Evolutionary conservation across 2,113 vertebrate genomes (phyloP), one percentile per base, ranked within the genome.

Genomic region (Chrysochloris asiatica): DNA sequence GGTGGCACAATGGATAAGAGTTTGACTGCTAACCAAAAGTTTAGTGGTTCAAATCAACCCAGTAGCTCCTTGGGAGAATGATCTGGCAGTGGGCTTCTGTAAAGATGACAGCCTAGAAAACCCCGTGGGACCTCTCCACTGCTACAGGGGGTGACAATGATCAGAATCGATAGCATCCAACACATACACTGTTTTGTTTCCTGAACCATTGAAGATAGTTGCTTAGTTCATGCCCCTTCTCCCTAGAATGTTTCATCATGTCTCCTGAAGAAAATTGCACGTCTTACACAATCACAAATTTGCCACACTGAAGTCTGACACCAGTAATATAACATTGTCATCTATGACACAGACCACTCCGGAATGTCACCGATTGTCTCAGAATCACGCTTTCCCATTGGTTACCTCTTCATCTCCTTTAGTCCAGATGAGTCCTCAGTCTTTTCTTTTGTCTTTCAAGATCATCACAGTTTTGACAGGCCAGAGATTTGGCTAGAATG

Each of bases 191-290:
- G 59, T 83, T 61, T 78, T 59, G 67, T 38, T 69, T 21, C 12
- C 43, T 50, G 56, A 88, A 48, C 38, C 52, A 59, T n/a, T 26
- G n/a, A n/a, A n/a, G n/a, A n/a, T 45, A 76, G 45, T 79, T 83
- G 75, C 54, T 3, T 10, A 50, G 21, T 50, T 71, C 72, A 33
- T 61, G 71, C 78, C 82, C 71, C 80, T 91, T 95, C 65, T 52
- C 81, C 54, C 76, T 89, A 59, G 85, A 84, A 54, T n/a, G 71
- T 95, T 95, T 94, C 91, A 84, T 63, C 82, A 38, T 24, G 10
- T 59, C 61, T 33, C 86, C n/a, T 54, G 41, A 86, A 75, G 54
- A 83, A 77, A 81, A 69, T 19, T n/a, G 80, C 50, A 43, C 21
- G 54, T 73, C 78, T 96, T 95, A 79, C 93, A 65, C 91, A 95